These are phyloP conservation scores for Falco punctatus DNA, from an alignment of 2,113 vertebrate species.

Conservation along the genomic window DNA sequence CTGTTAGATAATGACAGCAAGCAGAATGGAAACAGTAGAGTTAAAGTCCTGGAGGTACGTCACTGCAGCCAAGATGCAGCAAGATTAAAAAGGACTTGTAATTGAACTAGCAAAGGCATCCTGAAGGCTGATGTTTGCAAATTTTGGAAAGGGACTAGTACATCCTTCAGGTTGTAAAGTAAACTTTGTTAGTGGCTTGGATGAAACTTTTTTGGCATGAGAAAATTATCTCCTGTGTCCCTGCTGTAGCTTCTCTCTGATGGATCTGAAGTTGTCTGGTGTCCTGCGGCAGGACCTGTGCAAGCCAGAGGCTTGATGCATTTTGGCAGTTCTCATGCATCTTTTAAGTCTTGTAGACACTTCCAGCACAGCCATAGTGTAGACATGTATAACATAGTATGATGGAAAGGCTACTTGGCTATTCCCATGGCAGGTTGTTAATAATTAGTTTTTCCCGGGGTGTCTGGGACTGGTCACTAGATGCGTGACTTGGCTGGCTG, in stretches of 20 bases:
- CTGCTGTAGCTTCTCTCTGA: neutral
- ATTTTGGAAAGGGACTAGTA: neutral
- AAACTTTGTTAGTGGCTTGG: neutral
- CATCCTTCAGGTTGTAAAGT: neutral
- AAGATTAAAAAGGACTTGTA: neutral
- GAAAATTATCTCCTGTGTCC: neutral
- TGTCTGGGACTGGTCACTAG: neutral
- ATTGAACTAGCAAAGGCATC: neutral
- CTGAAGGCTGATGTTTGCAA: neutral
- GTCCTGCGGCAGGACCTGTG: neutral
- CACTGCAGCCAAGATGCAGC: neutral
- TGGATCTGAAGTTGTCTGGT: neutral
- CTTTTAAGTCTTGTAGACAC: neutral
- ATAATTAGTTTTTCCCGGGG: neutral
- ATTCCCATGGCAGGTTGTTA: neutral
- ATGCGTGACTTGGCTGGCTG: neutral
- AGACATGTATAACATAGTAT: rapidly evolving
- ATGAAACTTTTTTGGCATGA: neutral
- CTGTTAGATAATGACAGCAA: neutral
- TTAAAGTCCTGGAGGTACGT: neutral
- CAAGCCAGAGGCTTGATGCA: neutral
- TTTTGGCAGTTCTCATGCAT: neutral
- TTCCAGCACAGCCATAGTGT: neutral
- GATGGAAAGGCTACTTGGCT: neutral
- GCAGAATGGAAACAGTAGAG: neutral